Conservation (phyloP, 1,140 invertebrate species). For the Scaptomyza pallida region DNA sequence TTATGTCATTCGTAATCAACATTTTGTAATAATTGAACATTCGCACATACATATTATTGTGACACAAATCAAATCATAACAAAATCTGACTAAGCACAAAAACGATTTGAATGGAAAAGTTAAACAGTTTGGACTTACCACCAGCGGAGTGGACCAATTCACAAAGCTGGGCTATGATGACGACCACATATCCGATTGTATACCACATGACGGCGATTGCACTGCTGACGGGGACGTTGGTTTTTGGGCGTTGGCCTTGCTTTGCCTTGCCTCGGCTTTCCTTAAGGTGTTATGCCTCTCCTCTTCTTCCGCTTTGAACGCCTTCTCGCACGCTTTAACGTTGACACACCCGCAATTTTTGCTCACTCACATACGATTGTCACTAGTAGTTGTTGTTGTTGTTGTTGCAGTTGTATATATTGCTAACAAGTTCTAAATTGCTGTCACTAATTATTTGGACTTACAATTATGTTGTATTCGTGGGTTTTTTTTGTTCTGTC, state of each 20-base stretch:
- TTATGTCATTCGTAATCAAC: too few relatives aligned
- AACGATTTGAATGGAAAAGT: neutral
- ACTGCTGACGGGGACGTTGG: conserved; percentile 16
- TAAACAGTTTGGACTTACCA: conserved; percentile 45
- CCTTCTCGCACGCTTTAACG: conserved; percentile 7
- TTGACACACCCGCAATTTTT: conserved; percentile 21
- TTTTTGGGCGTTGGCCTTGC: conserved; percentile 17
- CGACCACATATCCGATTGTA: conserved; percentile 41
- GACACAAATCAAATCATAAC: too few relatives aligned
- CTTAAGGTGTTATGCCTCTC: conserved; percentile 14
- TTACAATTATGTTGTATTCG: conserved; percentile 10
- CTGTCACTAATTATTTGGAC: neutral
- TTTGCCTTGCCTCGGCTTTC: conserved; percentile 1
- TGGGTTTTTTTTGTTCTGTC: too few relatives aligned
- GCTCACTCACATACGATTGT: conserved; percentile 50
- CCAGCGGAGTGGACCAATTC: conserved; percentile 60
- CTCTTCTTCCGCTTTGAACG: conserved; percentile 10
- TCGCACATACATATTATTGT: too few relatives aligned
- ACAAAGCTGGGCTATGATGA: conserved; percentile 64
- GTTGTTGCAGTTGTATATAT: too few relatives aligned
- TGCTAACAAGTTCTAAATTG: conserved; percentile 29
- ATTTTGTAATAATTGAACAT: too few relatives aligned
- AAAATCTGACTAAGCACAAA: too few relatives aligned
- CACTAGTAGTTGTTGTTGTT: conserved; percentile 9
- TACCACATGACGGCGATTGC: conserved; percentile 69